A percentile compares a stretch with the other conserved stretches of the same genome.
phyloP scores from a whole-genome alignment of 2,113 vertebrate genomes.

The Mellivora capensis region DNA sequence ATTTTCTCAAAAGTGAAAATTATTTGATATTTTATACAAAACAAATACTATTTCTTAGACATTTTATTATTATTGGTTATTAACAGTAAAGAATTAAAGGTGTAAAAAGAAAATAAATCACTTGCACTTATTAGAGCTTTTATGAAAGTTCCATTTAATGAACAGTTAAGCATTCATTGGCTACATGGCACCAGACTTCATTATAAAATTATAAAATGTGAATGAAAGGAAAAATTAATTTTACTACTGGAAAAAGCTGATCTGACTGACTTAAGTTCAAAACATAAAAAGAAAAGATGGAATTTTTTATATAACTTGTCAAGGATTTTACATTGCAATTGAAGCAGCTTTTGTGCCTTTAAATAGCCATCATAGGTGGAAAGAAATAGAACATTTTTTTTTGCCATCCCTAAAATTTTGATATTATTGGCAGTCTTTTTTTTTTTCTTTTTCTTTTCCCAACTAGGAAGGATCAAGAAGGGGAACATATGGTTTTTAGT shows the following conservation, averaged over 20 bases:
- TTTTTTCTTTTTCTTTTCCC: background rate
- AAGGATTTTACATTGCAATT: background rate
- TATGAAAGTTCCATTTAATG: background rate
- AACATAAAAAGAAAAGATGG: background rate
- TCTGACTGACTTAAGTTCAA: background rate
- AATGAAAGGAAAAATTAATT: slow-evolving; percentile 25
- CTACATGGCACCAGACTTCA: background rate
- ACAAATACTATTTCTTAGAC: background rate
- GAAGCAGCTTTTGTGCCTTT: background rate
- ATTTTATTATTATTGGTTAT: background rate
- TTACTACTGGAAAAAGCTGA: background rate
- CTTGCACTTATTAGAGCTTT: background rate
- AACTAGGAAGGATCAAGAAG: background rate
- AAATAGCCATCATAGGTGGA: background rate
- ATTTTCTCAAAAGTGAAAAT: background rate
- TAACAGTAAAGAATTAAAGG: background rate
- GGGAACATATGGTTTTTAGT: background rate
- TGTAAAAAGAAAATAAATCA: background rate
- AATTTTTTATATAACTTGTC: background rate
- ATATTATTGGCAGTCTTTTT: background rate
- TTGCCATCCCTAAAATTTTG: background rate
- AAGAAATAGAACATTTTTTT: background rate
- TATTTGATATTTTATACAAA: slow-evolving; percentile 34
- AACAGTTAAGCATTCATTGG: background rate
- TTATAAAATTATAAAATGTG: background rate